phyloP scores from a whole-genome alignment of 2,113 vertebrate genomes.

The Colaptes auratus region DNA sequence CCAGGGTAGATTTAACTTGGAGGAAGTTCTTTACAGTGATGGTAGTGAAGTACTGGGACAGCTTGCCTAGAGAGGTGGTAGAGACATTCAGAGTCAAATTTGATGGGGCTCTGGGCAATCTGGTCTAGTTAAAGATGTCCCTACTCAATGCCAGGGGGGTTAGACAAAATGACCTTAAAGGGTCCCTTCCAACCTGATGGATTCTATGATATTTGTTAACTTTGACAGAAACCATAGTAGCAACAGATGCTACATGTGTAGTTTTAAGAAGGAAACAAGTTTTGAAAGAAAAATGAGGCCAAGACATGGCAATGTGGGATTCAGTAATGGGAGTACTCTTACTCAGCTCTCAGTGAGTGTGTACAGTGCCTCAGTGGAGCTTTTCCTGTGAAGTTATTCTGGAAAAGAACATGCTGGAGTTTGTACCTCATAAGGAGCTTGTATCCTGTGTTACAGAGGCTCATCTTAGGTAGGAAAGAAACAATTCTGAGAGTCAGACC shows the following conservation, averaged over 20 bases:
- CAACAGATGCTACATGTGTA: not conserved
- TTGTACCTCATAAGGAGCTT: not conserved
- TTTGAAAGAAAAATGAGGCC: not conserved
- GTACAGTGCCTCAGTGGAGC: not conserved
- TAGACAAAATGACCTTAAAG: no score
- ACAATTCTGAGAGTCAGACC: not conserved
- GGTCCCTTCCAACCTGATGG: no score
- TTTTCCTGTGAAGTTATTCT: not conserved
- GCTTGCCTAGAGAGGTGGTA: no score
- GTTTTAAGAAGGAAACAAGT: not conserved
- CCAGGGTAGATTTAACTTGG: no score
- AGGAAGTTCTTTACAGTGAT: no score
- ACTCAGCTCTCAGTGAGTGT: rapidly evolving
- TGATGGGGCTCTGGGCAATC: no score
- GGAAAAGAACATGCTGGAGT: not conserved
- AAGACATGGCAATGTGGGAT: not conserved
- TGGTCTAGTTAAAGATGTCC: no score
- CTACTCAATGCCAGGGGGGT: no score
- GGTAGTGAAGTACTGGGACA: no score
- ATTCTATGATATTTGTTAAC: not conserved
- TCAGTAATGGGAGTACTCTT: not conserved
- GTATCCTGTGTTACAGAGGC: not conserved
- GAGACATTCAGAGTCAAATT: no score
- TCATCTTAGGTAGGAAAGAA: not conserved
- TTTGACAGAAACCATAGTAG: not conserved